phyloP scores from a whole-genome alignment of 1,140 invertebrate genomes.

The Manduca sexta region DNA sequence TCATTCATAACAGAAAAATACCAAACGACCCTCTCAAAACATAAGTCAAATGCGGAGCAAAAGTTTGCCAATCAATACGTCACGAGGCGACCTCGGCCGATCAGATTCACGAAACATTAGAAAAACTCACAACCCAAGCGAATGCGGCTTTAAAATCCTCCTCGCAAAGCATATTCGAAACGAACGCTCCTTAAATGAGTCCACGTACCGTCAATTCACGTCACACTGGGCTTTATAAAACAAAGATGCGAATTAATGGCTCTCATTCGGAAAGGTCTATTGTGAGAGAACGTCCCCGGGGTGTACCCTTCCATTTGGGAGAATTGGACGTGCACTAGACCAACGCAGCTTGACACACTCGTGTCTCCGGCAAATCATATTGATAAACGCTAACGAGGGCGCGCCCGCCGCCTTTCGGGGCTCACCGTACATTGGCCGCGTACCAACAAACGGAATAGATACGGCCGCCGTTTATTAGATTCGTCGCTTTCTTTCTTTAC shows the following conservation, averaged over 20 bases:
- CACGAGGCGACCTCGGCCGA: neutral
- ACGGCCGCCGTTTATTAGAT: constrained; percentile 62
- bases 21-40: no score
- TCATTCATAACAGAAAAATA: no score
- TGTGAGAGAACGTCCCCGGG: constrained; percentile 54
- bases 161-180: constrained; percentile 36
- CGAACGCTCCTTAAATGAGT: constrained; percentile 57
- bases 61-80: no score
- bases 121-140: neutral
- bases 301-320: constrained; percentile 66
- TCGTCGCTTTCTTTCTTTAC: constrained; percentile 66
- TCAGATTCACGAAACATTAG: neutral
- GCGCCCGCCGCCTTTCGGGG: constrained; percentile 24
- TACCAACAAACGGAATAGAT: constrained; percentile 59
- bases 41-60: no score
- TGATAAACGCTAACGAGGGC: constrained; percentile 32
- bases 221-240: constrained; percentile 64
- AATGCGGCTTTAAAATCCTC: neutral
- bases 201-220: constrained; percentile 55
- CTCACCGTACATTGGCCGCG: constrained; percentile 39
- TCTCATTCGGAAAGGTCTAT: constrained; percentile 64
- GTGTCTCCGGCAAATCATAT: constrained; percentile 33
- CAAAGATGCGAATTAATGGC: constrained; percentile 70
- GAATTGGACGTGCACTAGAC: constrained; percentile 61
- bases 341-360: constrained; percentile 36